Conservation (phyloP, 2,113 vertebrate species). For the Ceyx cyanopectus region DNA sequence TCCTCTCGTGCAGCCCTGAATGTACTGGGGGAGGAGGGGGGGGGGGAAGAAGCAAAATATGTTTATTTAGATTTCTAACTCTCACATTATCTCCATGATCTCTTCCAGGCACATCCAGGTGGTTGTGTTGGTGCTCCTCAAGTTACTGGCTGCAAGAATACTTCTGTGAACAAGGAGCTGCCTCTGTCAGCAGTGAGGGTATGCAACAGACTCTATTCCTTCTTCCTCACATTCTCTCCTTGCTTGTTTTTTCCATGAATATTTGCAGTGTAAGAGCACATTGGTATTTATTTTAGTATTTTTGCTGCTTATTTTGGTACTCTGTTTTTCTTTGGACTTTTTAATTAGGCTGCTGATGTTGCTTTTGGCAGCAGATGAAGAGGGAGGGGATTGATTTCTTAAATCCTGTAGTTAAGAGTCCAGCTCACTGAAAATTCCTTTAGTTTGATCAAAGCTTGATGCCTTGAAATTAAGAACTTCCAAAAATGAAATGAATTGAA, state of each 20-base stretch:
- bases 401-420: neutral
- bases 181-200: neutral
- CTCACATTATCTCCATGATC: neutral
- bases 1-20: neutral
- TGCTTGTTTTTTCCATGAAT: neutral
- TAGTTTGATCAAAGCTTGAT: neutral
- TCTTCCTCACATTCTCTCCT: neutral
- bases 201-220: neutral
- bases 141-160: fast-evolving
- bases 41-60: neutral
- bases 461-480: neutral
- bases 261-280: neutral
- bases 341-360: neutral
- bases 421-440: neutral
- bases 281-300: neutral
- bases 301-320: neutral
- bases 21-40: too few relatives aligned
- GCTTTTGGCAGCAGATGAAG: neutral
- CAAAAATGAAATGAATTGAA: neutral
- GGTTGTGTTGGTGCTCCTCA: neutral
- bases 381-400: neutral
- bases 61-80: neutral
- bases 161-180: neutral
- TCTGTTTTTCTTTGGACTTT: neutral
- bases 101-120: neutral